These are phyloP conservation scores for Eupsilia transversa DNA, from an alignment of 2,888 invertebrate genomes.

Conservation along the genomic window DNA sequence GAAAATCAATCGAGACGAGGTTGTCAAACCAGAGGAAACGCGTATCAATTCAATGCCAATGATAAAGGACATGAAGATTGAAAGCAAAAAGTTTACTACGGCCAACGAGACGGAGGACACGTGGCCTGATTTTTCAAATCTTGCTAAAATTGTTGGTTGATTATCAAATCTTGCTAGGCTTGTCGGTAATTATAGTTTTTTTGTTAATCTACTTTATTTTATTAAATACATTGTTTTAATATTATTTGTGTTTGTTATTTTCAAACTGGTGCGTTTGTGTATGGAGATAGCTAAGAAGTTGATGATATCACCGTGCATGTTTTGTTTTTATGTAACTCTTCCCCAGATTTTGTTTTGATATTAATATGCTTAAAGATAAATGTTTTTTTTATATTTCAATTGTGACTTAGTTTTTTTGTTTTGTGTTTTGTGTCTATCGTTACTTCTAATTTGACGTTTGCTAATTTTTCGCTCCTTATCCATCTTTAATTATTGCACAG, in stretches of 20 bases:
- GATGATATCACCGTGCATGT: background rate
- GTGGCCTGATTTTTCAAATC: constrained; percentile 86
- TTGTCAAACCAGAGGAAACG: constrained; percentile 54
- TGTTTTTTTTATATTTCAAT: too few relatives aligned
- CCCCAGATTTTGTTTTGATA: too few relatives aligned
- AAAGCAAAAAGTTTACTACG: constrained; percentile 69
- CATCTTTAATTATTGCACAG: too few relatives aligned
- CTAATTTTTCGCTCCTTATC: too few relatives aligned
- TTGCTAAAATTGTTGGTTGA: constrained; percentile 84
- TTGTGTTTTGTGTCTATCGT: too few relatives aligned
- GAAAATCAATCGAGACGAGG: constrained; percentile 68
- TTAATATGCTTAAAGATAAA: too few relatives aligned
- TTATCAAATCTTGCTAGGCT: background rate
- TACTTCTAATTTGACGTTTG: too few relatives aligned
- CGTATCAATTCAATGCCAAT: constrained; percentile 11
- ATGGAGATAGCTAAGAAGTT: background rate
- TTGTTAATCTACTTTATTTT: constrained; percentile 22
- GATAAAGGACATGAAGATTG: constrained; percentile 72
- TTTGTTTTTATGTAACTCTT: too few relatives aligned
- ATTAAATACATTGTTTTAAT: constrained; percentile 29
- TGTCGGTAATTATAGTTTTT: background rate
- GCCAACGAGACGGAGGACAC: constrained; percentile 82
- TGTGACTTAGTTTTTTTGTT: too few relatives aligned
- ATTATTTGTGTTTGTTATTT: background rate
- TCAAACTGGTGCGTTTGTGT: too few relatives aligned